Base-by-base conservation (phyloP, 1,140 invertebrate species). In the Sesamia nonagrioides region DNA sequence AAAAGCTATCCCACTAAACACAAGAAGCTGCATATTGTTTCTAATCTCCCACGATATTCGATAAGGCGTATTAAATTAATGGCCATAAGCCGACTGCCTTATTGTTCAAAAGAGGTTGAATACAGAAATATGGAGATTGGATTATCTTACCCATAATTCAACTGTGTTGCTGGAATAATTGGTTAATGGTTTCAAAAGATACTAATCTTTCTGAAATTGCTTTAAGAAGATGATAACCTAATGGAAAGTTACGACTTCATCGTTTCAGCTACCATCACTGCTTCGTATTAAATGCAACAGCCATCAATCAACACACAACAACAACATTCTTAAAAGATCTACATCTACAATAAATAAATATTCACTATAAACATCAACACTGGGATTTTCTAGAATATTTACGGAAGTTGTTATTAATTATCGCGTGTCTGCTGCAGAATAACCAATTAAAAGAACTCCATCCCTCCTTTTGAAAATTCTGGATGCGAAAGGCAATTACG, bases 61-160 rank as follows among this genome's bases (percentile, higher is more conserved):
- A 71, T 71, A 71, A 37, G 50, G 27, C 17, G 27, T 54, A 71
- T 71, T 69, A 69, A 69, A 69, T 69, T 52, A 71, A 71, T 71
- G n/a, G 40, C 33, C 48, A 54, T 71, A 71, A 18, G 27, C 66
- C 48, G 18, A 33, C 40, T 15, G 66, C 68, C 54, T 66, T 54
- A 71, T 71, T 71, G 68, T 71, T 71, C 40, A 71, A 52, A 69
- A 35, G 27, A 35, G n/a, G 48, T 71, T 69, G 45, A 48, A 69
- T 35, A 71, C 42, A 69, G 21, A 69, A 69, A 50, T 71, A 54
- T 71, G 33, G 45, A 71, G 50, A 54, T 18, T 37, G 68, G 68
- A 71, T 71, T 71, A 71, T 71, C 68, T 71, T 27, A 71, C 68
- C 48, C 68, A 48, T 69, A 69, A 50, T 48, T 69, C 66, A 33